phyloP scores from a whole-genome alignment of 2,888 invertebrate species.

The Folsomia candida region DNA sequence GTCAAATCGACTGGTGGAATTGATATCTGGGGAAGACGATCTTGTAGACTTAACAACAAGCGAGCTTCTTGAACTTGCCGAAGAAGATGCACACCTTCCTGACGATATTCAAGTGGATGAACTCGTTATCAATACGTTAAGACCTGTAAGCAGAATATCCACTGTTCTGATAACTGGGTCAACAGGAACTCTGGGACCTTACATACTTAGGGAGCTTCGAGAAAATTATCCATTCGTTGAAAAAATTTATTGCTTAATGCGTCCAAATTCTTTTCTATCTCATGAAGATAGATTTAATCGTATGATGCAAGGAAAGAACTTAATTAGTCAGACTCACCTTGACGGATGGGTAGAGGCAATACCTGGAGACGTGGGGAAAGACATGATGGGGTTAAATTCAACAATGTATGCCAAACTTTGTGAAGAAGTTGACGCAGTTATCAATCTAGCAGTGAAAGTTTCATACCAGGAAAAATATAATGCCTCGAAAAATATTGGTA shows the following conservation, averaged over 20 bases:
- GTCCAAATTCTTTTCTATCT: not conserved
- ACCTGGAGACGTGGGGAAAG: constrained; percentile 7
- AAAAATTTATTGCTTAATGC: constrained; percentile 23
- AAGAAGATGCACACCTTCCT: constrained; percentile 24
- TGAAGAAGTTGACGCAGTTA: constrained; percentile 4
- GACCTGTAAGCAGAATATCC: not conserved
- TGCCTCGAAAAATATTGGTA: not conserved
- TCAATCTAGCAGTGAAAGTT: constrained; percentile 18
- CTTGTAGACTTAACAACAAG: constrained; percentile 2
- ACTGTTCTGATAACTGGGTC: constrained; percentile 25
- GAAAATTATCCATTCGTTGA: not conserved
- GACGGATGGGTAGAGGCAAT: constrained; percentile 11
- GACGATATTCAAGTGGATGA: constrained; percentile 6
- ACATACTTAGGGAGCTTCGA: constrained; percentile 17
- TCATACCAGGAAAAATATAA: constrained; percentile 14
- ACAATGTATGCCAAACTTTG: constrained; percentile 6
- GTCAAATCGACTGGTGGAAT: constrained; percentile 17
- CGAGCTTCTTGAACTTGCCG: constrained; percentile 17
- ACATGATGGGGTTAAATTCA: not conserved
- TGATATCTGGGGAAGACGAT: constrained; percentile 6
- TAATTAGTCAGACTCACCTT: constrained; percentile 4
- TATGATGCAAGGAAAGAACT: not conserved
- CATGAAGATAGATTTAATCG: not conserved
- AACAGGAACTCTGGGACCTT: constrained; percentile 29
- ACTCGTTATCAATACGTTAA: not conserved